These are phyloP conservation scores for Eudemis profundana DNA, from an alignment of 2,888 invertebrate species.

Conservation along the genomic window DNA sequence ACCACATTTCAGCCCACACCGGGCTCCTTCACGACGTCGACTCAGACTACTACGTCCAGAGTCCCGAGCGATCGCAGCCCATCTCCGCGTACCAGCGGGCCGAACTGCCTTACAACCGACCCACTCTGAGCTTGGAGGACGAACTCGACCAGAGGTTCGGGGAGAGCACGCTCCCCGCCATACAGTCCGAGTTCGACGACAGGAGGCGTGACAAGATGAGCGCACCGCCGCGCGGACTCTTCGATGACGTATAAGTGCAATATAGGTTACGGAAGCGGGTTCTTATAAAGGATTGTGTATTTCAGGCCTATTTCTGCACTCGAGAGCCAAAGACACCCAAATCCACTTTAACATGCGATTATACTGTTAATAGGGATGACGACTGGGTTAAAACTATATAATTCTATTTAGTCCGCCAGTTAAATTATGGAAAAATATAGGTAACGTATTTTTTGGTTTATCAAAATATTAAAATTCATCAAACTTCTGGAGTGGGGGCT, in stretches of 20 bases:
- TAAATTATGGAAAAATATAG: too few relatives aligned
- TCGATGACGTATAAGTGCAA: constrained; percentile 90
- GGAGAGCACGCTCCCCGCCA: too few relatives aligned
- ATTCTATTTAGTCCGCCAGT: too few relatives aligned
- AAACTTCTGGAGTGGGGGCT: too few relatives aligned
- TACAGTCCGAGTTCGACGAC: constrained; percentile 64
- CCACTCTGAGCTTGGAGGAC: constrained; percentile 69
- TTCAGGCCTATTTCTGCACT: constrained; percentile 4
- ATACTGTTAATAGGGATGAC: too few relatives aligned
- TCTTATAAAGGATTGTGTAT: constrained; percentile 13
- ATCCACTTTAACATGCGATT: too few relatives aligned
- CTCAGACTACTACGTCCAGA: constrained; percentile 88
- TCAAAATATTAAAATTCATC: too few relatives aligned
- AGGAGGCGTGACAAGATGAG: constrained; percentile 83
- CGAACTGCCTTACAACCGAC: constrained; percentile 64
- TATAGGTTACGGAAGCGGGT: not conserved
- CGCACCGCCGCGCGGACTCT: constrained; percentile 91
- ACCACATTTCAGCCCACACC: constrained; percentile 87
- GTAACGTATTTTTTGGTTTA: too few relatives aligned
- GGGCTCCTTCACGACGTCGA: constrained; percentile 92
- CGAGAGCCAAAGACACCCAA: not conserved
- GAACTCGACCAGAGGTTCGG: constrained; percentile 88
- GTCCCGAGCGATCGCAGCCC: constrained; percentile 63
- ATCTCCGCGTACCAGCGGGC: constrained; percentile 66
- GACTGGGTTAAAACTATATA: too few relatives aligned